Percentiles rank a stretch among this genome's conserved stretches.
Conservation (phyloP, 2,797 vertebrate species). For the Ptychadena robeensis region DNA sequence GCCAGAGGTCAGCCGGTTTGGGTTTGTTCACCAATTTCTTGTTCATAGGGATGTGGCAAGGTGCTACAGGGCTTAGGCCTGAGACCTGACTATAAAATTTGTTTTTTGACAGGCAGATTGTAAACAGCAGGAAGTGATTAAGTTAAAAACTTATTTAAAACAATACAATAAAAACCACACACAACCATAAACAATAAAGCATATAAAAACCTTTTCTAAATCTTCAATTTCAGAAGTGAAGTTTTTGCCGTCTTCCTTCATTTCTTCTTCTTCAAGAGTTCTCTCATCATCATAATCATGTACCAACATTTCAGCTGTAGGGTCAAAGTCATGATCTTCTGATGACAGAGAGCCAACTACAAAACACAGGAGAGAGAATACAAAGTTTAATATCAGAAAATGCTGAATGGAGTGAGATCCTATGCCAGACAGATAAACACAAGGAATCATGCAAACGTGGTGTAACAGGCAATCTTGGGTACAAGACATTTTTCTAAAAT, state of each 20-base stretch:
- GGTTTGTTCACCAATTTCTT: too few species aligned
- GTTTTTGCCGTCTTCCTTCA: slow-evolving; percentile 90
- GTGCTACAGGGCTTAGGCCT: too few species aligned
- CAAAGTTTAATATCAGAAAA: not conserved
- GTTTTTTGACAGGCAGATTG: too few species aligned
- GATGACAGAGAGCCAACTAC: slow-evolving; percentile 97
- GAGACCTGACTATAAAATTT: too few species aligned
- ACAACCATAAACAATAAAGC: not conserved
- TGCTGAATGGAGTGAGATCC: not conserved
- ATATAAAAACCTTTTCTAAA: slow-evolving; percentile 87
- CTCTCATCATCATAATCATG: slow-evolving; percentile 96
- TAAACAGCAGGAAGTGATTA: too few species aligned
- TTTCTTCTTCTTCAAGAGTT: slow-evolving; percentile 96
- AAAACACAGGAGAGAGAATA: slow-evolving; percentile 44
- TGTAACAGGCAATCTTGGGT: too few species aligned
- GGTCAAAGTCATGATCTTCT: slow-evolving; percentile 98
- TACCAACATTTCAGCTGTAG: slow-evolving; percentile 96
- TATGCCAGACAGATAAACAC: not conserved
- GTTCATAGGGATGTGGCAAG: too few species aligned
- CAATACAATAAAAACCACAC: too few species aligned
- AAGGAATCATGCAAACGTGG: too few species aligned
- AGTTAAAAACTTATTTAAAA: too few species aligned
- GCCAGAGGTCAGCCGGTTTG: too few species aligned
- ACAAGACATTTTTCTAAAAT: too few species aligned
- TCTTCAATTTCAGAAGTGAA: slow-evolving; percentile 94